Percentiles rank a stretch among this genome's conserved stretches.
Evolutionary conservation across 2,113 vertebrate genomes (phyloP).

Genomic region (Etheostoma spectabile): DNA sequence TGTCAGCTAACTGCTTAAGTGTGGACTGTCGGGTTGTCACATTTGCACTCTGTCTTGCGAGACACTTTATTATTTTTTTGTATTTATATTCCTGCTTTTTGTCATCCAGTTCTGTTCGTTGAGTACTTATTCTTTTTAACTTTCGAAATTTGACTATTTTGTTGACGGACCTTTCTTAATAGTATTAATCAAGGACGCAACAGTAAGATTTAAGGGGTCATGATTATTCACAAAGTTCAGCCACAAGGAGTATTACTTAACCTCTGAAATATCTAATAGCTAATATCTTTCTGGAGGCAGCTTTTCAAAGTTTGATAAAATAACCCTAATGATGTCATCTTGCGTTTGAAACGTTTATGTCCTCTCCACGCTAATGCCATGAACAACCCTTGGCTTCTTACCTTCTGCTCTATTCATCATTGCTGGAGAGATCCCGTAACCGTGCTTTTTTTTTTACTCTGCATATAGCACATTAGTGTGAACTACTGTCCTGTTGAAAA

Average conservation of each 20-base stretch:
- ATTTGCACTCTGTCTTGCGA: too few species aligned
- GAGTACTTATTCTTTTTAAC: too few species aligned
- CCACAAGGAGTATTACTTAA: not conserved
- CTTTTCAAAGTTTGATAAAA: not conserved
- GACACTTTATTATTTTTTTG: too few species aligned
- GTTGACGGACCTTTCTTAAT: too few species aligned
- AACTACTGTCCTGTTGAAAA: conserved; percentile 19
- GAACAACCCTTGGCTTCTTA: conserved; percentile 16
- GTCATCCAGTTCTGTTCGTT: too few species aligned
- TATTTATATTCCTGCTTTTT: too few species aligned
- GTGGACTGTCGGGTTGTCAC: too few species aligned
- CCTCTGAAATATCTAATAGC: not conserved
- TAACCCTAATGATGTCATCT: not conserved
- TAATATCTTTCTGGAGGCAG: not conserved
- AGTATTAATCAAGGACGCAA: too few species aligned
- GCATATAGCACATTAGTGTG: conserved; percentile 35
- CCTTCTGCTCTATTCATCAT: conserved; percentile 52
- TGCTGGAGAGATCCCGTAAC: conserved; percentile 17
- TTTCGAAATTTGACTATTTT: too few species aligned
- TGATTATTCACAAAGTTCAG: not conserved
- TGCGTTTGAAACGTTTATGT: not conserved
- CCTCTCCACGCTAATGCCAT: conserved; percentile 26
- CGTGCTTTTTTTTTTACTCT: not conserved
- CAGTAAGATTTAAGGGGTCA: not conserved
- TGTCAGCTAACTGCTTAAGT: too few species aligned